Evolutionary conservation across 2,888 invertebrate genomes (phyloP).

Genomic region (Apodemia zela): DNA sequence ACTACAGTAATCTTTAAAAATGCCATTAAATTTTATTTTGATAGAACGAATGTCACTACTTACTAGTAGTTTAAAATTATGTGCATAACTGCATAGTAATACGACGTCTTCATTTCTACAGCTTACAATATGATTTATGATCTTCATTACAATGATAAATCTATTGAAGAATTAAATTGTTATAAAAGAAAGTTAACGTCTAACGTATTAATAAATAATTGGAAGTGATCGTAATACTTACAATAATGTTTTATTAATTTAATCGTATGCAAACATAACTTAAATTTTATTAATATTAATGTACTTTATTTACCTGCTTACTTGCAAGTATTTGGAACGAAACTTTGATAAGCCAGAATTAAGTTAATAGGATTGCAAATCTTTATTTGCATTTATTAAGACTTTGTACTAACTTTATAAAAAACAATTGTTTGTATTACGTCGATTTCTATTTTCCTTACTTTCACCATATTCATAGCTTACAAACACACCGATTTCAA

Average conservation of each 20-base stretch:
- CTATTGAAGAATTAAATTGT: constrained; percentile 16
- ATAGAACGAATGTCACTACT: constrained; percentile 26
- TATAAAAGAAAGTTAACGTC: neutral
- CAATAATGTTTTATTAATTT: neutral
- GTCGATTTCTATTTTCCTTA: no score
- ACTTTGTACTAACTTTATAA: no score
- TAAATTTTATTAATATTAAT: no score
- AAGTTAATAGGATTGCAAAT: no score
- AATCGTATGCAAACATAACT: no score
- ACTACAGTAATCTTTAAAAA: neutral
- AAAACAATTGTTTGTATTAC: no score
- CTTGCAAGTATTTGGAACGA: no score
- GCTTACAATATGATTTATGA: constrained; percentile 18
- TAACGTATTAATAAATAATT: neutral
- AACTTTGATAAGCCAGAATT: no score
- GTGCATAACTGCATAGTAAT: constrained; percentile 10
- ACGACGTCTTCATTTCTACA: constrained; percentile 15
- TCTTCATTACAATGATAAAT: constrained; percentile 20
- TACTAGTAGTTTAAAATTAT: constrained; percentile 20
- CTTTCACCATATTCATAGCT: no score
- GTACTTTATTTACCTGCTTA: no score
- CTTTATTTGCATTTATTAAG: no score
- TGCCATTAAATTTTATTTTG: neutral
- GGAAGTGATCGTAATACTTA: neutral
- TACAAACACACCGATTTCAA: no score